Evolutionary conservation across 2,797 vertebrate species (phyloP).

Genomic region (Sebastes steindachneri): DNA sequence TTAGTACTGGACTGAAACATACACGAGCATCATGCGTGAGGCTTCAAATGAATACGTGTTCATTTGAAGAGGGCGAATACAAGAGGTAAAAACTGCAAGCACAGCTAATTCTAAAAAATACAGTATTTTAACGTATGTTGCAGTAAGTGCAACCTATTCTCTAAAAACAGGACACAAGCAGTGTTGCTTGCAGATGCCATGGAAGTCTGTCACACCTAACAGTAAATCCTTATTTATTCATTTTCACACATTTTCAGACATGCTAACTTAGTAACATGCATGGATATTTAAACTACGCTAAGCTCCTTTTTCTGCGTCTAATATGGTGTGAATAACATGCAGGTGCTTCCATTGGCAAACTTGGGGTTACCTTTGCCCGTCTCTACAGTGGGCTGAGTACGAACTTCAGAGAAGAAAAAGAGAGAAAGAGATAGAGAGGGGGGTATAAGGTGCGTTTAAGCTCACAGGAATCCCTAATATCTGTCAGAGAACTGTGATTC

Average conservation of each 20-base stretch:
- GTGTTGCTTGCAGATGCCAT: slow-evolving; percentile 21
- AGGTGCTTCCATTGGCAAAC: slow-evolving; percentile 67
- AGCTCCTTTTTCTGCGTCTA: slow-evolving; percentile 1
- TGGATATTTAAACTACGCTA: background rate
- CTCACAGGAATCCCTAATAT: background rate
- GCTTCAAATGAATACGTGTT: slow-evolving; percentile 23
- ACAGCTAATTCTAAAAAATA: background rate
- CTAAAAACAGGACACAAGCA: slow-evolving; percentile 24
- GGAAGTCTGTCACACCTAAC: slow-evolving; percentile 29
- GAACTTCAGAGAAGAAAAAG: slow-evolving; percentile 84
- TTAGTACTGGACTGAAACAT: slow-evolving; percentile 22
- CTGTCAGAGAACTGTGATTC: background rate
- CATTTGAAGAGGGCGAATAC: slow-evolving; percentile 7
- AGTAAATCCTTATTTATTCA: background rate
- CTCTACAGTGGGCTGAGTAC: slow-evolving; percentile 89
- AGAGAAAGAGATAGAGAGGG: slow-evolving; percentile 70
- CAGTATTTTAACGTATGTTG: background rate
- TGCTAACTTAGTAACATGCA: slow-evolving; percentile 50
- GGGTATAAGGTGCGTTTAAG: slow-evolving; percentile 16
- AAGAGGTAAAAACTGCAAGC: background rate
- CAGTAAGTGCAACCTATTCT: background rate
- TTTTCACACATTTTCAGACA: background rate
- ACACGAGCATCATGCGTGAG: slow-evolving; percentile 56
- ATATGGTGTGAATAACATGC: slow-evolving; percentile 73
- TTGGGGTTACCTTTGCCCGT: slow-evolving; percentile 92